Evolutionary conservation across 2,113 vertebrate genomes (phyloP).

Genomic region (Anser brachyrhynchus): DNA sequence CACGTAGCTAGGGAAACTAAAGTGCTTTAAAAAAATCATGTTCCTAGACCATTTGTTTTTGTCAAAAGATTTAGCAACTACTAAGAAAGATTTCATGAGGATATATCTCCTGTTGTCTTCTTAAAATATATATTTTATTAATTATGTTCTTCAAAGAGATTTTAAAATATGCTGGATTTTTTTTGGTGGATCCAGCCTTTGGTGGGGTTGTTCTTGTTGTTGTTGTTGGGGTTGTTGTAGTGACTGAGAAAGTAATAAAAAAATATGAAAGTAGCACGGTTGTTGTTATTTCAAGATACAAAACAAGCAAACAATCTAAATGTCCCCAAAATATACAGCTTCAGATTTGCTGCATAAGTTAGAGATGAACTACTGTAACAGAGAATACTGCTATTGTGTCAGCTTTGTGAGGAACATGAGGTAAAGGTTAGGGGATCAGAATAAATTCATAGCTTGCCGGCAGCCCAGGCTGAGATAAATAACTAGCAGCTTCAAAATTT

Average conservation of each 20-base stretch:
- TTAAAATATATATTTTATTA: not conserved
- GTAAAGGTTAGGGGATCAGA: not conserved
- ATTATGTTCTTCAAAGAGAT: not conserved
- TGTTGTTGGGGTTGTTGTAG: not conserved
- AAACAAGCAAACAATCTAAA: not conserved
- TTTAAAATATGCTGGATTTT: not conserved
- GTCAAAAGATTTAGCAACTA: not conserved
- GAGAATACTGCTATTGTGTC: not conserved
- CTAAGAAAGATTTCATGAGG: not conserved
- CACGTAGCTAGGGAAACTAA: not conserved
- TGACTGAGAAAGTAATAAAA: not conserved
- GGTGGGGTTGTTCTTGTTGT: not conserved
- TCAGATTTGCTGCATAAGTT: not conserved
- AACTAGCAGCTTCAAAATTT: conserved; percentile 15
- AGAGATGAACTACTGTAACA: not conserved
- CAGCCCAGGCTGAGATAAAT: not conserved
- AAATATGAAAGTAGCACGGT: not conserved
- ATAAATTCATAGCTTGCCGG: not conserved
- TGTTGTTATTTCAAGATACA: not conserved
- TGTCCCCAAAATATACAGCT: not conserved
- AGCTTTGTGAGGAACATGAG: not conserved
- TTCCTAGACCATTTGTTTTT: not conserved
- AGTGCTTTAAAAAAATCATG: rapidly evolving
- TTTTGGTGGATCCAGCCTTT: not conserved
- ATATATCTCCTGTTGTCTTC: not conserved